Base-by-base conservation (phyloP, 2,113 vertebrate species). In the Pyxicephalus adspersus region DNA sequence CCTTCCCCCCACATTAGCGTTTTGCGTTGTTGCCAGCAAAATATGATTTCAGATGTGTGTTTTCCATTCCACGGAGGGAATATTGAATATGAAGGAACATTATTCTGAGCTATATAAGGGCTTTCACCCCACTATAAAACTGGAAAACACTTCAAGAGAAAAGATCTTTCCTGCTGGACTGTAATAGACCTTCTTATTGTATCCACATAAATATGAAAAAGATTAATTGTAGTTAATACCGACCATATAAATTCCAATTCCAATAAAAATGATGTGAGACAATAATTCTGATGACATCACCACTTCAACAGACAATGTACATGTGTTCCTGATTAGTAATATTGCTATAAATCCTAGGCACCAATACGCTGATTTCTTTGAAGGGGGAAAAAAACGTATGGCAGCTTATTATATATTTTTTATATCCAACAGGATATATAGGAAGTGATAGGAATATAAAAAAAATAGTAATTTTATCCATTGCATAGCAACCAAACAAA, bases 41-140 rank as follows among this genome's bases (percentile, higher is more conserved):
- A 82, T 82, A 82, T 75, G 51, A 82, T 82, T 74, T 64, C 70
- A 82, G 80, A 82, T 73, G 61, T 75, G 71, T 38, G 58, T 82
- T 82, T 82, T 55, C 71, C 52, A 75, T 74, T 75, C 71, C 71
- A 82, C 80, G n/a, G 17, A 58, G 71, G 80, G 70, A 75, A 82
- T 82, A 66, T 31, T 72, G 68, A 75, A 82, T 66, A 73, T 28
- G 60, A 66, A 75, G 61, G 60, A 66, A 54, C 58, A 58, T 81
- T 74, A 74, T 73, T 66, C 54, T 34, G n/a, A 81, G 61, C 50
- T 57, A 65, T 51, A 57, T 75, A 74, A 65, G 61, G 80, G 71
- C 61, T 82, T 82, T 75, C 51, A 58, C 80, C 25, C 22, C 51
- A 25, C 16, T 26, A 71, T 75, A 64, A 73, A 74, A 74, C n/a